phyloP scores from a whole-genome alignment of 2,888 invertebrate genomes.

The Cremastinae sp. region DNA sequence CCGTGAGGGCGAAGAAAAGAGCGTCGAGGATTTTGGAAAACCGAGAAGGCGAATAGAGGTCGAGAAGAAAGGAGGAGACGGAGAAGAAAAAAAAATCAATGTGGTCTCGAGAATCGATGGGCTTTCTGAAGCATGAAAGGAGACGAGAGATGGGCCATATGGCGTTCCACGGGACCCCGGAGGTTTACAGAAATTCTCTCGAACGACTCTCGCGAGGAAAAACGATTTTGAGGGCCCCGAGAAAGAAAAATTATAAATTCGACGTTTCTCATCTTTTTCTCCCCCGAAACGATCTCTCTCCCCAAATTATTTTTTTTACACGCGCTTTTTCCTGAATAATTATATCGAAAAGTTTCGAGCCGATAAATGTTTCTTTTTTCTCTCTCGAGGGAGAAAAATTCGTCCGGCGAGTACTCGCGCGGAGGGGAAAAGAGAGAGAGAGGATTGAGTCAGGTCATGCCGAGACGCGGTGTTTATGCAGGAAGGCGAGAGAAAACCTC shows the following conservation, averaged over 20 bases:
- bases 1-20: conserved; percentile 13
- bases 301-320: no score
- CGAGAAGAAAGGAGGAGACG: conserved; percentile 11
- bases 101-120: conserved; percentile 40
- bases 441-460: conserved; percentile 39
- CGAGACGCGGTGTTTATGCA: conserved; percentile 30
- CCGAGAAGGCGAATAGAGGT: conserved; percentile 35
- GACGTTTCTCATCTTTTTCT: not conserved
- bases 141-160: conserved; percentile 59
- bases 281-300: not conserved
- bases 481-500: conserved; percentile 23
- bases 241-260: conserved; percentile 10
- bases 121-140: conserved; percentile 49
- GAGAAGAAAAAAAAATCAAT: conserved; percentile 18
- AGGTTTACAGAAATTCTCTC: conserved; percentile 41
- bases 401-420: not conserved
- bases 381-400: not conserved
- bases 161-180: conserved; percentile 50
- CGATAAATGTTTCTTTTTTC: no score
- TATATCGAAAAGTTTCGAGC: conserved; percentile 29
- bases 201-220: conserved; percentile 14
- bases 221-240: conserved; percentile 16
- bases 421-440: not conserved
- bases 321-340: not conserved
- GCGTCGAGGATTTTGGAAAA: conserved; percentile 43